These are phyloP conservation scores for Triops longicaudatus DNA, from an alignment of 1,140 invertebrate species.

Conservation along the genomic window DNA sequence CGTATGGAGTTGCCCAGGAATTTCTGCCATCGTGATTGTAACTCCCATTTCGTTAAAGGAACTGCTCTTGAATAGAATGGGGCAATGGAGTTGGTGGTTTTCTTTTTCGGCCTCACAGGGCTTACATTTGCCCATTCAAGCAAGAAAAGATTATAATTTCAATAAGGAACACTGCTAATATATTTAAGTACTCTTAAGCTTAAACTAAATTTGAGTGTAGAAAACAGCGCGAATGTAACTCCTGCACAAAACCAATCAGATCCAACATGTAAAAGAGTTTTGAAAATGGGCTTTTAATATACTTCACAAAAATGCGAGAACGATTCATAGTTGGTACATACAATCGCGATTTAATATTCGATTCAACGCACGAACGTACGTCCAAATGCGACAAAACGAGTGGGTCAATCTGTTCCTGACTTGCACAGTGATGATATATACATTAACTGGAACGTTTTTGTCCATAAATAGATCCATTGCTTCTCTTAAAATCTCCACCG, in stretches of 20 bases:
- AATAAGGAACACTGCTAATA: too few species aligned
- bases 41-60: too few species aligned
- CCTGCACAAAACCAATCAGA: neutral
- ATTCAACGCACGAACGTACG: neutral
- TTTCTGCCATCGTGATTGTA: too few species aligned
- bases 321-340: neutral
- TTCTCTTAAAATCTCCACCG: neutral
- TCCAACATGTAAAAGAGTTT: neutral
- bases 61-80: too few species aligned
- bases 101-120: neutral
- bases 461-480: neutral
- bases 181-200: neutral
- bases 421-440: too few species aligned
- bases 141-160: neutral
- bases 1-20: too few species aligned
- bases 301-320: neutral
- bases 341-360: neutral
- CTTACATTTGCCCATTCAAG: neutral
- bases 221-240: too few species aligned
- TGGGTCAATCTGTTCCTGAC: neutral
- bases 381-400: neutral
- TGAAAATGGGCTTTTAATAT: neutral
- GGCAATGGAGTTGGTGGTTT: too few species aligned
- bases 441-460: neutral
- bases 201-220: too few species aligned